Evolutionary conservation across 1,140 invertebrate genomes (phyloP).

Genomic region (Sycophaga agraensis): DNA sequence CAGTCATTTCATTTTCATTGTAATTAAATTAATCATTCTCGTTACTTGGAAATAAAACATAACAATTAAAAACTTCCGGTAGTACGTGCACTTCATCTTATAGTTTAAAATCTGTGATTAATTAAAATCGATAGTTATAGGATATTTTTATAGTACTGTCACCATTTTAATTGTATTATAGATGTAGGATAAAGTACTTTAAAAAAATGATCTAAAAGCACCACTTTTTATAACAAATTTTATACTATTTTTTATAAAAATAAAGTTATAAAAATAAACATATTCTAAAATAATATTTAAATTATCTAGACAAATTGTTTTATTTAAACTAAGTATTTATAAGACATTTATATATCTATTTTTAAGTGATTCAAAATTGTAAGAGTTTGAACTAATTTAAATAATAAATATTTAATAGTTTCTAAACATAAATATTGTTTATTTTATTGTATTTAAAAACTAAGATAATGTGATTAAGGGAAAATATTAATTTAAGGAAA

Average conservation of each 20-base stretch:
- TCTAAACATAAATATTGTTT: too few species aligned
- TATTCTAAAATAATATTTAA: too few species aligned
- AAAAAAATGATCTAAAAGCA: not conserved
- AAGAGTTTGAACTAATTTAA: too few species aligned
- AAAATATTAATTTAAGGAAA: not conserved
- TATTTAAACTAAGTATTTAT: too few species aligned
- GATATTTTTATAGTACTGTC: conserved; percentile 8
- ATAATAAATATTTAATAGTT: too few species aligned
- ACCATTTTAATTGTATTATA: not conserved
- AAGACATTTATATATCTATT: too few species aligned
- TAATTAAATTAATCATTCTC: not conserved
- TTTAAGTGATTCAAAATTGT: too few species aligned
- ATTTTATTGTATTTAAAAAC: too few species aligned
- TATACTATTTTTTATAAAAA: not conserved
- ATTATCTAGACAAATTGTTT: too few species aligned
- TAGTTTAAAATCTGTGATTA: conserved; percentile 21
- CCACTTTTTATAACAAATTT: not conserved
- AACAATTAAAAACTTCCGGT: not conserved
- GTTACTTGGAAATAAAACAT: conserved; percentile 11
- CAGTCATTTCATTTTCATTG: conserved; percentile 13
- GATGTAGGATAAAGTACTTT: not conserved
- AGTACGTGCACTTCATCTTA: not conserved
- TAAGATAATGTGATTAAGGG: not conserved
- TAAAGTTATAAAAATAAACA: too few species aligned
- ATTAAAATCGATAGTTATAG: conserved; percentile 10